These are phyloP conservation scores for Enteromius trimaculatus DNA, from an alignment of 2,797 vertebrate species.

Conservation along the genomic window DNA sequence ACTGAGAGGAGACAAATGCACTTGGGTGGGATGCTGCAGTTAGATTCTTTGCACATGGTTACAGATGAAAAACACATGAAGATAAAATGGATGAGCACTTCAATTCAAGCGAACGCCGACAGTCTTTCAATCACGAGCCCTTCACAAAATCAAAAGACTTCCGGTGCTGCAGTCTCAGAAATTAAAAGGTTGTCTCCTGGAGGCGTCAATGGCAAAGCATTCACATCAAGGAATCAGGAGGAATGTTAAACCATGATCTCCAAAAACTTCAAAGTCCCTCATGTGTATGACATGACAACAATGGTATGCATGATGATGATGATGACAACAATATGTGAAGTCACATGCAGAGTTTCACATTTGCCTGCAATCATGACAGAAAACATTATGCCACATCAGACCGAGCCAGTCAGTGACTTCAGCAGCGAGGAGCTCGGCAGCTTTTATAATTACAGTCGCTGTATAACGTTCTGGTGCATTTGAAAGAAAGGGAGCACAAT, in stretches of 20 bases:
- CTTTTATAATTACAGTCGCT: constrained; percentile 48
- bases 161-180: background rate
- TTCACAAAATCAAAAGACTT: constrained; percentile 19
- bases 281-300: constrained; percentile 34
- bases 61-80: constrained; percentile 34
- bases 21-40: constrained; percentile 45
- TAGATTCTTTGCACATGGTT: constrained; percentile 4
- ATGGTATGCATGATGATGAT: constrained; percentile 9
- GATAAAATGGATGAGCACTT: constrained; percentile 27
- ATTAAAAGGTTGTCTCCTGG: constrained; percentile 8
- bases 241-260: constrained; percentile 13
- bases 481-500: constrained; percentile 49
- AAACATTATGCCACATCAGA: constrained; percentile 14
- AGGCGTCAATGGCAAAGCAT: constrained; percentile 9
- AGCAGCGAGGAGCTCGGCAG: constrained; percentile 23
- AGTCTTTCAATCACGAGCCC: constrained; percentile 16
- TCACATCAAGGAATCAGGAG: constrained; percentile 12
- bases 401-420: constrained; percentile 29
- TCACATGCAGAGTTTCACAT: constrained; percentile 16
- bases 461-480: constrained; percentile 39
- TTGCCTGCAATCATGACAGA: constrained; percentile 10
- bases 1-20: constrained; percentile 37
- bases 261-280: constrained; percentile 32
- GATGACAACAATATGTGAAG: constrained; percentile 39
- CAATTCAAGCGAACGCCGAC: background rate